Evolutionary conservation across 2,797 vertebrate genomes (phyloP), one percentile per base, ranked within the genome.

Genomic region (Protonibea diacanthus): DNA sequence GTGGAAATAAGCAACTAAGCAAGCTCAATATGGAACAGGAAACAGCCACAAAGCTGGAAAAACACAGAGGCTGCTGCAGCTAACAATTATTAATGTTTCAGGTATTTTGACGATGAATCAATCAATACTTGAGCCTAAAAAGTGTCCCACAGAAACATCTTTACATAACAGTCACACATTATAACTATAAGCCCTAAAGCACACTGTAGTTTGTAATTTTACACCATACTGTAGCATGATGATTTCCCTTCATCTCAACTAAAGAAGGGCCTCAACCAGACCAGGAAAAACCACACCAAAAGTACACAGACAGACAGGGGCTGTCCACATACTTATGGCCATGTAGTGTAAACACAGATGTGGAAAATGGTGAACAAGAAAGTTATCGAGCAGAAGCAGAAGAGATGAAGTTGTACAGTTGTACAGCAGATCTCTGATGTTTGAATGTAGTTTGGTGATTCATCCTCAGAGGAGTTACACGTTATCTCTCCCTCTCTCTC

Each of bases 381-480:
- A 23, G 11, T 63, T 38, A 47, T 20, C 3, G 25, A 52, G 40
- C 48, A 49, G 57, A 51, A 71, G 2, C 17, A 29, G 13, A 59
- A 29, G 13, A 59, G 1, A 18, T 3, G 23, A 42, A 9, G 1
- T 64, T 15, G 0, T 45, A 13, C 38, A 9, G 1, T 64, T 15
- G 0, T 45, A 13, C 38, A 38, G 33, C 33, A 38, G 33, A 38
- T 33, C 33, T 33, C 33, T 65, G 57, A 49, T 72, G 55, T 65
- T 55, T 71, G n/a, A 64, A 76, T 44, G 68, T 29, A 78, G 38
- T 80, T 49, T 72, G 73, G 57, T 81, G 51, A 55, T 20, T 52
- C 42, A 49, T 25, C 53, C 68, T 12, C 45, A 57, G 38, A 45
- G 23, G 10, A 45, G 14, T 21, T 29, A 6, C 47, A 47, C 15